Conservation (phyloP, 2,113 vertebrate genomes). For the Seriola aureovittata region DNA sequence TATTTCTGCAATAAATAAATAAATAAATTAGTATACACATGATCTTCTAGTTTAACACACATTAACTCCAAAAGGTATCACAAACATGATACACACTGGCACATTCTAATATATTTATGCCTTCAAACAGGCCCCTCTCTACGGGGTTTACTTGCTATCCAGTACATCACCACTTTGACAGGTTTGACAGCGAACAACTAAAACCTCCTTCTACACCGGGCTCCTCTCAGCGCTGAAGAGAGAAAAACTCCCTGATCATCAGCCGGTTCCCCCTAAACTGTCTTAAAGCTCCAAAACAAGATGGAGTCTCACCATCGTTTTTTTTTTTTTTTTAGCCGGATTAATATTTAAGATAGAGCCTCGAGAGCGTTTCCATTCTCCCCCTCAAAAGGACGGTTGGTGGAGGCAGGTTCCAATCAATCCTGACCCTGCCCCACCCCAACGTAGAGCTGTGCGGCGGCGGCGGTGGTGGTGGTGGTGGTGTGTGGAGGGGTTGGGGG, state of each 20-base stretch:
- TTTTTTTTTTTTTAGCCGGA: conserved; percentile 31
- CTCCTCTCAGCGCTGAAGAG: conserved; percentile 32
- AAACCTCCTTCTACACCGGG: conserved; percentile 34
- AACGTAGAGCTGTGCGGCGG: not conserved
- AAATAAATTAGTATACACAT: conserved; percentile 61
- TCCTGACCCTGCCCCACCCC: not conserved
- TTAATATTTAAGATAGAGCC: conserved; percentile 46
- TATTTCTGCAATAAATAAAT: conserved; percentile 69
- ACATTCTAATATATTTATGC: conserved; percentile 77
- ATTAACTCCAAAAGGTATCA: conserved; percentile 75
- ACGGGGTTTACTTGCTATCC: conserved; percentile 68
- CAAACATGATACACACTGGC: conserved; percentile 77
- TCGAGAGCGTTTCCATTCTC: conserved; percentile 29
- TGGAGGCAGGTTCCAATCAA: conserved; percentile 10
- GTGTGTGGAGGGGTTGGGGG: not conserved
- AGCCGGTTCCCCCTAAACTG: conserved; percentile 39
- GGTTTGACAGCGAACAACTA: conserved; percentile 75
- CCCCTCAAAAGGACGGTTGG: conserved; percentile 14
- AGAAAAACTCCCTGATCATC: conserved; percentile 40
- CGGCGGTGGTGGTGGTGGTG: not conserved
- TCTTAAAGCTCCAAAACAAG: conserved; percentile 44
- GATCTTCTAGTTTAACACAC: conserved; percentile 73
- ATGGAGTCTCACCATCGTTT: conserved; percentile 55
- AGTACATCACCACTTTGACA: conserved; percentile 79
- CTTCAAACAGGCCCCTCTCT: conserved; percentile 63